Percentiles rank a stretch among this genome's conserved stretches.
Conservation (phyloP, 1,140 invertebrate genomes). For the Antheraea pernyi region DNA sequence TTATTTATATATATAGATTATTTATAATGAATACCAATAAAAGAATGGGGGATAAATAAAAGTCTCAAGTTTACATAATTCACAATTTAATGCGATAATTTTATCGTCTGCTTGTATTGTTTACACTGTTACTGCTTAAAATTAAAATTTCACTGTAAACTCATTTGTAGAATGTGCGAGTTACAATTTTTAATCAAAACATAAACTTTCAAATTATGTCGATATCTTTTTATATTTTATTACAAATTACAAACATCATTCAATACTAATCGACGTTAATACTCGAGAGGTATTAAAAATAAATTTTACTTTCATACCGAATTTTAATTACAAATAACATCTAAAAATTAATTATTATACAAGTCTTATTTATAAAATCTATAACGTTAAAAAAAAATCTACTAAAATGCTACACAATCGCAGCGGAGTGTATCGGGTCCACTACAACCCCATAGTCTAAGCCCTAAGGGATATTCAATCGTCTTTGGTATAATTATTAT, state of each 20-base stretch:
- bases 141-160: constrained; percentile 62
- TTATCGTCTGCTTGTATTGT: constrained; percentile 52
- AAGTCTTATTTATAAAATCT: constrained; percentile 71
- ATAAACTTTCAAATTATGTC: constrained; percentile 7
- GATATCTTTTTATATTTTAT: constrained; percentile 16
- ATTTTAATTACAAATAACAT: constrained; percentile 48
- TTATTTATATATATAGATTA: no score
- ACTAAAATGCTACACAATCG: constrained; percentile 34
- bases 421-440: neutral
- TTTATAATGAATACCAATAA: no score
- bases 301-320: constrained; percentile 53
- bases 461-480: constrained; percentile 70
- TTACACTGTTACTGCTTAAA: constrained; percentile 60
- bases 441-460: constrained; percentile 43
- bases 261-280: constrained; percentile 39
- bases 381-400: constrained; percentile 68
- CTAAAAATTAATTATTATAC: constrained; percentile 65
- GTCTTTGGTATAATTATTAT: constrained; percentile 76
- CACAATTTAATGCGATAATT: constrained; percentile 75
- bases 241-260: constrained; percentile 24
- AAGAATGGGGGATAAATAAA: constrained; percentile 40
- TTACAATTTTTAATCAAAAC: constrained; percentile 19
- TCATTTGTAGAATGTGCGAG: constrained; percentile 51
- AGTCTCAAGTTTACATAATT: constrained; percentile 46
- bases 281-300: constrained; percentile 75